These are phyloP conservation scores for Sminthurinus aureus DNA, from an alignment of 2,888 invertebrate species.

Conservation along the genomic window DNA sequence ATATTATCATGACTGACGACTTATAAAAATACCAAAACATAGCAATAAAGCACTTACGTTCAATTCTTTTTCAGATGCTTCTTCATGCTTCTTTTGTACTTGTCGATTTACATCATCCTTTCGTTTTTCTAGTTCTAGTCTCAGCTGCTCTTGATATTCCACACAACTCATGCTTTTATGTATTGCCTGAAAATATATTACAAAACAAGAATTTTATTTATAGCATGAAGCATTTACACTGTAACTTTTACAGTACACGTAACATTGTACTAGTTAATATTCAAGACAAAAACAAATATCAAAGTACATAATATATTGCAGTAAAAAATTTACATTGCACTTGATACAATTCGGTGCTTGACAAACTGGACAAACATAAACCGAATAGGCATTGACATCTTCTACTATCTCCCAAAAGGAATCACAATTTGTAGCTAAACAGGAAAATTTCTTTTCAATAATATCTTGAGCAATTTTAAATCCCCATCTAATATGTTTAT, in stretches of 20 bases:
- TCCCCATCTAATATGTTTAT: conserved; percentile 20
- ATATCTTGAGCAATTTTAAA: conserved; percentile 9
- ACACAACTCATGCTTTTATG: neutral
- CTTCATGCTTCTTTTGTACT: conserved; percentile 12
- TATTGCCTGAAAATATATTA: neutral
- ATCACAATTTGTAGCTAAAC: conserved; percentile 5
- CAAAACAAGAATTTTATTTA: conserved; percentile 4
- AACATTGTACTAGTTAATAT: neutral
- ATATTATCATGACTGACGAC: too few relatives aligned
- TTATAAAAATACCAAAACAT: neutral
- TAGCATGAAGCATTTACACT: neutral
- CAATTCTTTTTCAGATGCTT: conserved; percentile 3
- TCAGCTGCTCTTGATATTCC: conserved; percentile 9
- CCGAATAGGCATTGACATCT: neutral
- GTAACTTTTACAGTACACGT: too few relatives aligned
- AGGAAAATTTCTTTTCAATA: neutral
- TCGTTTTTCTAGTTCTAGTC: neutral
- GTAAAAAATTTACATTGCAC: too few relatives aligned
- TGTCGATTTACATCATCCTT: conserved; percentile 15
- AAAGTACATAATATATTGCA: too few relatives aligned
- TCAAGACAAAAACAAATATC: too few relatives aligned
- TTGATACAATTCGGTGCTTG: conserved; percentile 2
- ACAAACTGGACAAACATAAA: conserved; percentile 7
- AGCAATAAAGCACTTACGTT: neutral
- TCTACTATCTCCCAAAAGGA: conserved; percentile 17